Evolutionary conservation across 2,888 invertebrate species (phyloP).

Genomic region (Sepioteuthis lessoniana): DNA sequence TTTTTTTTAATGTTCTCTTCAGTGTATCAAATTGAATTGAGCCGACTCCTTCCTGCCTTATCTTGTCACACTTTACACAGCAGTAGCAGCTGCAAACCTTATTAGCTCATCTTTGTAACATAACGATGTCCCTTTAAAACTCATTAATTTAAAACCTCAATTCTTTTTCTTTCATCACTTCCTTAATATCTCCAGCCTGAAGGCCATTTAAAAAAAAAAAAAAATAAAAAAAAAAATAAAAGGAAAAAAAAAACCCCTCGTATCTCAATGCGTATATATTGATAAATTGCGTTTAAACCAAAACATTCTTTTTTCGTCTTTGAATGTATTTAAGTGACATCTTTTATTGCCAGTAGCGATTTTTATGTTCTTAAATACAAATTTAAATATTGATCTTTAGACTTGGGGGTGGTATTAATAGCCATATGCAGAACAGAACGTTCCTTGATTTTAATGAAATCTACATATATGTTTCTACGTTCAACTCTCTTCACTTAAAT

Average conservation of each 20-base stretch:
- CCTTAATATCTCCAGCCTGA: background rate
- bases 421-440: background rate
- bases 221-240: too few species aligned
- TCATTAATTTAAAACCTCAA: background rate
- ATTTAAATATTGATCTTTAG: background rate
- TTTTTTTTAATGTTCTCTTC: too few species aligned
- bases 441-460: background rate
- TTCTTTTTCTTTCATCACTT: background rate
- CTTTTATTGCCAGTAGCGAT: conserved; percentile 2
- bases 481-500: background rate
- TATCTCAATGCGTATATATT: background rate
- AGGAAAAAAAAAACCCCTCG: background rate
- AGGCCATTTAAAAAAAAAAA: background rate
- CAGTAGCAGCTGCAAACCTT: conserved; percentile 33
- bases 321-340: background rate
- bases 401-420: background rate
- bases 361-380: background rate
- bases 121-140: background rate
- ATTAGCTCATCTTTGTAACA: background rate
- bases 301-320: background rate
- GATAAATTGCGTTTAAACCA: background rate
- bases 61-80: background rate
- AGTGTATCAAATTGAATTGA: conserved; percentile 1
- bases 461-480: background rate
- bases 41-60: background rate